Evolutionary conservation across 2,113 vertebrate genomes (phyloP), one percentile per base, ranked within the genome.

Genomic region (Sylvilagus bachmani): DNA sequence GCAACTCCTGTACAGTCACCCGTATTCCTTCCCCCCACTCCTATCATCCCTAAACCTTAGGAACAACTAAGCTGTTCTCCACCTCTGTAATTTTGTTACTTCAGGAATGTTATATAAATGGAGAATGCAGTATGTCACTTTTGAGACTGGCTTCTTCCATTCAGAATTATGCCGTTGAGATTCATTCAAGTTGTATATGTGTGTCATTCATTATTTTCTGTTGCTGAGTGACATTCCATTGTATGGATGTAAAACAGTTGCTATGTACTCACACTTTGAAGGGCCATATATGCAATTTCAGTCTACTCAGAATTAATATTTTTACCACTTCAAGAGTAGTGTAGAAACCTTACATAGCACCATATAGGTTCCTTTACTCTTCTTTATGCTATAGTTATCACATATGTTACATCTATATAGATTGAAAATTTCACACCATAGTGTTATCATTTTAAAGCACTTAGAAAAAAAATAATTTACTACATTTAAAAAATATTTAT

Each of bases 281-380:
- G 31, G 27, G 55, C 17, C 12, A 12, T 64, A 66, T 67, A 75
- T 66, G 61, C 71, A 38, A 38, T 70, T 90, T 10, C 16, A 58
- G 8, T 77, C 22, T 89, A 49, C 58, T 93, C 19, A 85, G 38
- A 94, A 85, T 77, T 69, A 36, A 36, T 84, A 61, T 84, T 84
- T 84, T 89, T 89, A 88, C 24, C 53, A 88, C 3, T 38, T 86
- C n/a, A 13, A 58, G 14, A 13, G 13, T 16, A 92, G 58, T 33
- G 21, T 85, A 67, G n/a, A 85, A 44, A 58, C 17, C 55, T 58
- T 16, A 58, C 55, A 58, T 58, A 58, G 2, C 53, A 85, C 10
- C 27, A 67, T n/a, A 77, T 21, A 58, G 21, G 13, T 58, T 22
- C 36, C 21, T 92, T 92, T 79, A 61, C 16, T 79, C 25, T 9